phyloP scores from a whole-genome alignment of 2,888 invertebrate species.

The Drosophila sordidapex region DNA sequence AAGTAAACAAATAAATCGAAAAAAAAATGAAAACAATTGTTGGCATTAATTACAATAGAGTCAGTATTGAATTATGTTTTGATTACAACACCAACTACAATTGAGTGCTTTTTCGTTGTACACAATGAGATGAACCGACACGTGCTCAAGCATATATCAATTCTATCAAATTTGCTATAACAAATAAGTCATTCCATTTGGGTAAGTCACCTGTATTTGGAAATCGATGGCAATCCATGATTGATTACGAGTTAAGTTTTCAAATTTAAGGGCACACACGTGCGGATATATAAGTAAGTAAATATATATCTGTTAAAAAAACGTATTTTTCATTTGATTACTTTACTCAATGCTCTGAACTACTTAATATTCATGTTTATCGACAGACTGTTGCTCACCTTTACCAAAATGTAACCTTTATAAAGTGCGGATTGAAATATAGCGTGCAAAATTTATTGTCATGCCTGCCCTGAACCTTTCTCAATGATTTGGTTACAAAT shows the following conservation, averaged over 20 bases:
- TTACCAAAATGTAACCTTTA: constrained; percentile 4
- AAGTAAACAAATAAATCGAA: not conserved
- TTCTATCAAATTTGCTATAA: not conserved
- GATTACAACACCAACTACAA: not conserved
- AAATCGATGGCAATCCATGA: not conserved
- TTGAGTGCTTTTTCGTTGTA: constrained; percentile 4
- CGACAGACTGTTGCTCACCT: constrained; percentile 13
- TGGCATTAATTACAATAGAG: not conserved
- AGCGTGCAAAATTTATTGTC: not conserved
- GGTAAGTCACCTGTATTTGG: not conserved
- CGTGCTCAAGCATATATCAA: not conserved
- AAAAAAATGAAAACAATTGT: constrained; percentile 3
- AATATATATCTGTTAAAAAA: not conserved
- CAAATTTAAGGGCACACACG: not conserved
- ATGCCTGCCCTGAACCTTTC: not conserved
- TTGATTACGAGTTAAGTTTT: not conserved
- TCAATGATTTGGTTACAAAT: not conserved
- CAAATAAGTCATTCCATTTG: not conserved
- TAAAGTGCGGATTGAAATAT: constrained; percentile 21
- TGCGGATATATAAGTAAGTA: not conserved
- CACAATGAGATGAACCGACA: not conserved
- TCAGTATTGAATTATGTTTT: not conserved
- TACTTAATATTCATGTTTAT: constrained; percentile 10
- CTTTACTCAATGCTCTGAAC: constrained; percentile 11
- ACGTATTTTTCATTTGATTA: not conserved